phyloP scores from a whole-genome alignment of 2,888 invertebrate species.

The Cataglyphis livida region DNA sequence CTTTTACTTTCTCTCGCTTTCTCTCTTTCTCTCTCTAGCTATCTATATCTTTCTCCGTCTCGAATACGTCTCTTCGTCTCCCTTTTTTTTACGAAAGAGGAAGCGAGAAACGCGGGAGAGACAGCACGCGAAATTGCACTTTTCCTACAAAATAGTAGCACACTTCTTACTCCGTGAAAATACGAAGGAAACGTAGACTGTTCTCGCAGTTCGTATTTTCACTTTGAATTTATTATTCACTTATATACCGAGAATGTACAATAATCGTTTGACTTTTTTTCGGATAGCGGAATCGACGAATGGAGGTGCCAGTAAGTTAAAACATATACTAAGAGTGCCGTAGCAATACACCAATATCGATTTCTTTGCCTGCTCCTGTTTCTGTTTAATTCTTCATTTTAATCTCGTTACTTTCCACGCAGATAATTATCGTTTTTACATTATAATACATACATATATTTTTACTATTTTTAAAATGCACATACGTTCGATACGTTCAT shows the following conservation, averaged over 20 bases:
- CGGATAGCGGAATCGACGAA: slow-evolving; percentile 91
- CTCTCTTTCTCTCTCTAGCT: slow-evolving; percentile 11
- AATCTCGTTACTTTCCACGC: slow-evolving; percentile 6
- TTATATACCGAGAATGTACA: slow-evolving; percentile 64
- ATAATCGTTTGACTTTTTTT: slow-evolving; percentile 86
- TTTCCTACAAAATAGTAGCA: slow-evolving; percentile 76
- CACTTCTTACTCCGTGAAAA: slow-evolving; percentile 74
- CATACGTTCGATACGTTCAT: slow-evolving; percentile 16
- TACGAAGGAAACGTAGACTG: slow-evolving; percentile 71
- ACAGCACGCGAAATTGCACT: slow-evolving; percentile 76
- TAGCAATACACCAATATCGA: slow-evolving; percentile 72
- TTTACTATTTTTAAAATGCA: slow-evolving; percentile 12
- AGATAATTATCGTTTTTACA: slow-evolving; percentile 4
- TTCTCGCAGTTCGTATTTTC: slow-evolving; percentile 75
- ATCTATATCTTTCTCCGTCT: slow-evolving; percentile 32
- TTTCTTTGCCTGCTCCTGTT: slow-evolving; percentile 29
- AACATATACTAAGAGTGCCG: slow-evolving; percentile 83
- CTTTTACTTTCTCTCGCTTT: slow-evolving; percentile 41
- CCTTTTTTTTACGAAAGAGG: slow-evolving; percentile 59
- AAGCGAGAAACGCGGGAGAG: slow-evolving; percentile 65
- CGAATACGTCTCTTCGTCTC: slow-evolving; percentile 65
- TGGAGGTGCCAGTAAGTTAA: slow-evolving; percentile 90
- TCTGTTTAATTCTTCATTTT: slow-evolving; percentile 8
- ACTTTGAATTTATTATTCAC: slow-evolving; percentile 55
- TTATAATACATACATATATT: slow-evolving; percentile 29